Conservation (phyloP, 2,797 vertebrate species). For the Enteromius mattozi region DNA sequence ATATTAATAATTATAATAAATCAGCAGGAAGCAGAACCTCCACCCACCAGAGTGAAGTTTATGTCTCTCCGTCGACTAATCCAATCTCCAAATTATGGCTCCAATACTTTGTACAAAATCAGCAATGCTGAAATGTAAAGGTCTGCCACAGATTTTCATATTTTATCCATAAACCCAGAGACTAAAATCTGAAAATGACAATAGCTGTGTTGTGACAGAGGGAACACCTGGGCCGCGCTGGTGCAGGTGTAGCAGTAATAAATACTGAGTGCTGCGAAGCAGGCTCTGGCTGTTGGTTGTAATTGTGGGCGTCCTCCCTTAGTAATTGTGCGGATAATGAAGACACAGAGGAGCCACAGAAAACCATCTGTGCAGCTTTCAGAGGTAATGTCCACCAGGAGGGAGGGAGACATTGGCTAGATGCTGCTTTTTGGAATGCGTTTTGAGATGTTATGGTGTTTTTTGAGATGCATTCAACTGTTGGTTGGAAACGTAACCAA, state of each 20-base stretch:
- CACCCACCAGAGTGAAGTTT: background rate
- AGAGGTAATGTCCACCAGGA: slow-evolving; percentile 47
- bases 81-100: background rate
- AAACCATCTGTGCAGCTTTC: slow-evolving; percentile 78
- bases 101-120: background rate
- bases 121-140: background rate
- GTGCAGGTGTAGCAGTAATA: slow-evolving; percentile 76
- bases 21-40: background rate
- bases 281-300: slow-evolving; percentile 72
- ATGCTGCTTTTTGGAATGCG: slow-evolving; percentile 42
- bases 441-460: slow-evolving; percentile 8
- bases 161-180: slow-evolving; percentile 39
- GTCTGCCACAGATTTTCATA: slow-evolving; percentile 26
- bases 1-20: slow-evolving; percentile 15
- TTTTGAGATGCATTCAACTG: slow-evolving; percentile 13
- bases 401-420: slow-evolving; percentile 27
- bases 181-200: slow-evolving; percentile 43
- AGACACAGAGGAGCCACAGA: slow-evolving; percentile 78
- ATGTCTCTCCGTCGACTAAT: background rate
- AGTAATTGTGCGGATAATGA: slow-evolving; percentile 82
- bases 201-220: slow-evolving; percentile 31
- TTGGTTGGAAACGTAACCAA: slow-evolving; percentile 23
- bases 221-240: slow-evolving; percentile 62
- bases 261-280: slow-evolving; percentile 66
- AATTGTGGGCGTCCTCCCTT: slow-evolving; percentile 78